Evolutionary conservation across 1,140 invertebrate genomes (phyloP), one percentile per base, ranked within the genome.

Genomic region (Listronotus bonariensis): DNA sequence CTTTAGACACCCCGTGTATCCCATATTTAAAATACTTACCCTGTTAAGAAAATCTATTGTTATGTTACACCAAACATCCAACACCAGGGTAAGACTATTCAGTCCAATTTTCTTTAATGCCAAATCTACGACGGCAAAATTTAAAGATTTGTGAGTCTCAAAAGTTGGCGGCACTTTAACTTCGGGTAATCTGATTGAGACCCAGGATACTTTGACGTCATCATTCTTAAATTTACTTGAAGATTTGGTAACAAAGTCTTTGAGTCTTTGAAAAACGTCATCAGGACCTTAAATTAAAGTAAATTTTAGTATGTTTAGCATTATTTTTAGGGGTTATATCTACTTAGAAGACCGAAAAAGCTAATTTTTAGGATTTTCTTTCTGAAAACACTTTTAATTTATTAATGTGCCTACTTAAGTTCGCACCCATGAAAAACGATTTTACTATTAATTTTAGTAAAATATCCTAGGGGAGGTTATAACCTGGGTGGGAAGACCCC

Each of bases 41-140:
- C 89, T 83, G 71, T 95, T 97, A 14, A 96, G 82, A 78, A 92
- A 95, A 74, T 96, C 93, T 40, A 84, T 73, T 57, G 86, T 86
- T 51, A 95, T 81, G 72, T 89, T 85, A 77, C 89, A 85, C 67
- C 85, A 83, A 14, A 85, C 82, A 65, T 86, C 84, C 14, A 83
- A 81, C 64, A 91, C 75, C 43, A 93, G 78, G 51, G 92, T 77
- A 6, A 93, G 77, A 72, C 87, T 86, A 55, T 92, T 89, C 0
- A 84, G 72, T 0, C 85, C 82, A 64, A 93, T 84, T 76, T 92
- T 92, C 59, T 84, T 84, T 20, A 87, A 70, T 0, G 87, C 83
- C 56, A 90, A 79, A 80, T 95, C 92, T 0, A 89, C 81, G 1
- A 92, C 79, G 10, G 84, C 87, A 57, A 93, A 83, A 74, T 87